Evolutionary conservation across 1,140 invertebrate species (phyloP).

Genomic region (Ectropis grisescens): DNA sequence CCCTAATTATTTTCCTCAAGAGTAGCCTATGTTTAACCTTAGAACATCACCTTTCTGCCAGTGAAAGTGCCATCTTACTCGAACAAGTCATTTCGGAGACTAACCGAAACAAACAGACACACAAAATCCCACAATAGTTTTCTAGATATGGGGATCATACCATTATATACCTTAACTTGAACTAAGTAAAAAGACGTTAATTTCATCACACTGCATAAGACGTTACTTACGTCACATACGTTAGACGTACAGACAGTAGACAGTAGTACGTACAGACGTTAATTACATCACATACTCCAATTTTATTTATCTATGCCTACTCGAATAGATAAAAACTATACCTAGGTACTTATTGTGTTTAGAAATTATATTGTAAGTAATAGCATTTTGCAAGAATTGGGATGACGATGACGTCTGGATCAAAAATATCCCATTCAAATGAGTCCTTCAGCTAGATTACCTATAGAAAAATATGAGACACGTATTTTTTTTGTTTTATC

Average conservation of each 20-base stretch:
- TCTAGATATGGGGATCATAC: neutral
- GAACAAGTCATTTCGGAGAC: neutral
- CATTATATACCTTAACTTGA: neutral
- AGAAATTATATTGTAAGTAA: neutral
- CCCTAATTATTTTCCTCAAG: too few species aligned
- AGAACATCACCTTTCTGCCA: slow-evolving; percentile 1
- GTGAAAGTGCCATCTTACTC: neutral
- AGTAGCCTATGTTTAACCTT: too few species aligned
- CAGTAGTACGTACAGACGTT: neutral
- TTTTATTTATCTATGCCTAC: neutral
- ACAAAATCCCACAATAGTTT: neutral
- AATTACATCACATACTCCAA: neutral
- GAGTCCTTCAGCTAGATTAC: too few species aligned
- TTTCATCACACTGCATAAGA: too few species aligned
- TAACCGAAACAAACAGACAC: neutral
- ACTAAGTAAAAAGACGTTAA: neutral
- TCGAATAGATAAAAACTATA: neutral
- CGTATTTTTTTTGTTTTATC: too few species aligned
- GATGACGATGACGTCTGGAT: too few species aligned
- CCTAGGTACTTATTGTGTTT: neutral
- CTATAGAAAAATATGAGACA: too few species aligned
- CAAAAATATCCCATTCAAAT: too few species aligned
- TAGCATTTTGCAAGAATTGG: too few species aligned
- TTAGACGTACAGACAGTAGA: neutral
- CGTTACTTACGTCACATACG: too few species aligned